phyloP scores from a whole-genome alignment of 2,797 vertebrate species.

The Spatula clypeata region DNA sequence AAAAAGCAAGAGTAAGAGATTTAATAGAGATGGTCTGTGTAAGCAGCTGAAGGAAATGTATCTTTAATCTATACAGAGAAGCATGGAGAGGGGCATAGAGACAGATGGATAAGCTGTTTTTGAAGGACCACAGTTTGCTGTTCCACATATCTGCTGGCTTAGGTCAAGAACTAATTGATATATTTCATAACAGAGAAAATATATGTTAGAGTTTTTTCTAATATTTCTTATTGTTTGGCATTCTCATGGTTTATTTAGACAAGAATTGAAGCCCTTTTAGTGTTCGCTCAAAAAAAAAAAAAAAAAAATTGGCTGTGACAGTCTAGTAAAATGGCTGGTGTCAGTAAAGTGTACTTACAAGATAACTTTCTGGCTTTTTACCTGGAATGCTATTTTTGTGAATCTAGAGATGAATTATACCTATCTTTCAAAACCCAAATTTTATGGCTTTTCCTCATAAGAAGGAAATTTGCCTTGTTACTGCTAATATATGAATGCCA shows the following conservation, averaged over 20 bases:
- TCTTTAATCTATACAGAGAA: background rate
- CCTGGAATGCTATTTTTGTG: background rate
- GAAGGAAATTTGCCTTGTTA: background rate
- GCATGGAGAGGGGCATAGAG: background rate
- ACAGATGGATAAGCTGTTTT: background rate
- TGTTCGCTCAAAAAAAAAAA: background rate
- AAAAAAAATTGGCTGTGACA: background rate
- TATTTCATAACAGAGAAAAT: background rate
- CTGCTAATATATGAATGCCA: background rate
- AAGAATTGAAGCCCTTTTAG: background rate
- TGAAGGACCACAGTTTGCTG: background rate
- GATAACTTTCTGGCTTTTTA: background rate
- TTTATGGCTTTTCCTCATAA: background rate
- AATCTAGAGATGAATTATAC: background rate
- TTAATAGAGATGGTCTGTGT: background rate
- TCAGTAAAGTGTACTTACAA: background rate
- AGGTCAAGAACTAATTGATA: background rate
- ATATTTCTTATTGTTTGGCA: background rate
- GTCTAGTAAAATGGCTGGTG: background rate
- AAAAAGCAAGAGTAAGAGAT: background rate
- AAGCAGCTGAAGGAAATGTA: background rate
- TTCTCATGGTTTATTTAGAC: background rate
- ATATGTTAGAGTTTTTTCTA: background rate
- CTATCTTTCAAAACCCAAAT: background rate
- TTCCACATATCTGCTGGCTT: background rate